phyloP scores from a whole-genome alignment of 2,888 invertebrate species.

The Fragum fragum region DNA sequence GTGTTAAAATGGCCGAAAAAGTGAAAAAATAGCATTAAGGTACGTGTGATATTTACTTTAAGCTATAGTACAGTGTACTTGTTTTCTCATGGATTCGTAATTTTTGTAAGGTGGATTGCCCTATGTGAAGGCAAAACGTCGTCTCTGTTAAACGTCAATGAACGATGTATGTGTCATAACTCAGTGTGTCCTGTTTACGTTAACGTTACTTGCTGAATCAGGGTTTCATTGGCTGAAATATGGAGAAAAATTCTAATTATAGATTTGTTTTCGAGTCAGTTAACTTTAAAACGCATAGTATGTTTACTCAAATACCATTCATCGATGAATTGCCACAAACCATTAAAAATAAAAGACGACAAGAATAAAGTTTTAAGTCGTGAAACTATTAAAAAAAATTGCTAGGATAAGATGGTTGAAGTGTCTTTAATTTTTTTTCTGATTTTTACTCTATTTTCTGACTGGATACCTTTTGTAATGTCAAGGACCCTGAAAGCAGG shows the following conservation, averaged over 20 bases:
- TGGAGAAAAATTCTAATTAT: background rate
- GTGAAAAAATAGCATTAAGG: no score
- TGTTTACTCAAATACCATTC: background rate
- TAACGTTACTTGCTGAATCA: background rate
- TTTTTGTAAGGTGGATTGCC: background rate
- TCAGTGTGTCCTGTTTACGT: background rate
- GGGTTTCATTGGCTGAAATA: background rate
- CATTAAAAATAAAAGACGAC: no score
- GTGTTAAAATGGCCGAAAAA: no score
- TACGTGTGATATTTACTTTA: no score
- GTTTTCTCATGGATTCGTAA: no score
- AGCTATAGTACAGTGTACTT: no score
- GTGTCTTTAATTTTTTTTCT: background rate
- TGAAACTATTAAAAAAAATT: background rate
- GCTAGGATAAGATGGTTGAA: background rate
- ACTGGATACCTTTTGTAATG: background rate
- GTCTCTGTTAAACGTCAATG: background rate
- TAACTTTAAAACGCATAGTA: background rate
- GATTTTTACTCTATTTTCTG: background rate
- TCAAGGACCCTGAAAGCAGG: background rate
- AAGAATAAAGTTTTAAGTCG: no score
- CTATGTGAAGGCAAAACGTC: background rate
- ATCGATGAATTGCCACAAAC: no score
- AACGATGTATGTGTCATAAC: background rate
- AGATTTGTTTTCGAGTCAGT: background rate